Base-by-base conservation (phyloP, 2,888 invertebrate species). In the Drosophila ustulata region DNA sequence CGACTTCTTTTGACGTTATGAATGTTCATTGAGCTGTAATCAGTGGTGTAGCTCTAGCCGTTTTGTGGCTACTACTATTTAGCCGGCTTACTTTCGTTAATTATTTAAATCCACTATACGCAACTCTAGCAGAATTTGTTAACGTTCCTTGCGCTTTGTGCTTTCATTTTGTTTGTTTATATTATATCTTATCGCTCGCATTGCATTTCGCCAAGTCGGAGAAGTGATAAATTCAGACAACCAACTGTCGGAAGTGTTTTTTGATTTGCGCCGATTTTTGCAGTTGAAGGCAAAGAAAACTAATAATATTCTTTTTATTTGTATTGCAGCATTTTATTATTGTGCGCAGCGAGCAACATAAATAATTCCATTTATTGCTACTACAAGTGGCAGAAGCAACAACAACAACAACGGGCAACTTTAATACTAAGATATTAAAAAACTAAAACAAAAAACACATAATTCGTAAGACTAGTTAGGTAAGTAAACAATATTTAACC, bases 261-360 rank as follows among this genome's bases (percentile, higher is more conserved):
- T 45, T 47, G 32, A 30, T 51, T 64, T 32, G 26, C 9, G 45
- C 11, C 25, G 37, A 65, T 52, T 64, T 53, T 47, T 34, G 49
- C 25, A 34, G 41, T 25, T 65, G 4, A 28, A 43, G 2, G 34
- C 13, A 37, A 26, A 34, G 41, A 37, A 51, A 49, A 18, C 8
- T 50, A 62, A 52, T 51, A 30, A 46, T 43, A 43, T 34, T 34
- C 18, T 63, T 53, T 32, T 26, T 25, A 4, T 39, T 9, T 66
- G 41, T 57, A 4, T 74, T 77, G 3, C 76, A 88, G 87, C 84
- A 85, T 85, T 86, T 88, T 88, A 85, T 46, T 80, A 69, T 80
- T 83, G 72, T 86, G 75, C 81, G 81, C 82, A 53, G 28, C 32
- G 28, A 62, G 67, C 70, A 67, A 67, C 68, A 65, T 71, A 63